A percentile compares a stretch with the other conserved stretches of the same genome.
These are phyloP conservation scores for Platynereis dumerilii DNA, from an alignment of 2,888 invertebrate species.

Conservation along the genomic window DNA sequence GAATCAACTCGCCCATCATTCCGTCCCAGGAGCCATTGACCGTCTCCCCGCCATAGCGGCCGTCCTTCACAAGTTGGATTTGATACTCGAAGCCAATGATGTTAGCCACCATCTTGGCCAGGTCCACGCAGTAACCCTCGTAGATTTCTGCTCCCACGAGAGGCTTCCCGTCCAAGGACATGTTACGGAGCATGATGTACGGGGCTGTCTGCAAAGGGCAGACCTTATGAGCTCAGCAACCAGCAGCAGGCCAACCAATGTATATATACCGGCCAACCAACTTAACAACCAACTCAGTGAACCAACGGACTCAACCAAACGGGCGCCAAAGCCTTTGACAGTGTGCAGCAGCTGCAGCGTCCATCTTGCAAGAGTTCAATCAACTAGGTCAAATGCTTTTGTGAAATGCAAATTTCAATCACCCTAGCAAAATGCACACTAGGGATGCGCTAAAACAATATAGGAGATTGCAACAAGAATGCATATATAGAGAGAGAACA, in stretches of 20 bases:
- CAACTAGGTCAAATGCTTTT: too few species aligned
- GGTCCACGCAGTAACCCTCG: constrained; percentile 65
- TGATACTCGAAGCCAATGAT: constrained; percentile 61
- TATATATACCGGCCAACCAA: too few species aligned
- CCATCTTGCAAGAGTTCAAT: too few species aligned
- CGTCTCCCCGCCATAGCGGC: constrained; percentile 36
- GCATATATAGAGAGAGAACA: too few species aligned
- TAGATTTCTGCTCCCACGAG: constrained; percentile 69
- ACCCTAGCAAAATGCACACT: too few species aligned
- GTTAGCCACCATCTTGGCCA: constrained; percentile 60
- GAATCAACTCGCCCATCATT: constrained; percentile 40
- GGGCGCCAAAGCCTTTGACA: too few species aligned
- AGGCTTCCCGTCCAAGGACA: constrained; percentile 18
- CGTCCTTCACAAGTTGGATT: constrained; percentile 39
- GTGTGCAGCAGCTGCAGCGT: too few species aligned
- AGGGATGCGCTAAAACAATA: too few species aligned
- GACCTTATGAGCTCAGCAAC: not conserved
- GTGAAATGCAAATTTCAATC: too few species aligned
- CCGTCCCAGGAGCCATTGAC: constrained; percentile 44
- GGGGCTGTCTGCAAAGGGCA: constrained; percentile 48
- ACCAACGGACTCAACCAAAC: too few species aligned
- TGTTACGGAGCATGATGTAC: constrained; percentile 47
- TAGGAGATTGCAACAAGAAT: too few species aligned
- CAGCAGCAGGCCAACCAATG: constrained; percentile 4
- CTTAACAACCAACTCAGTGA: too few species aligned